A percentile compares a stretch with the other conserved stretches of the same genome.
Conservation (phyloP, 2,888 invertebrate species). For the Hipparchia sbordonii region DNA sequence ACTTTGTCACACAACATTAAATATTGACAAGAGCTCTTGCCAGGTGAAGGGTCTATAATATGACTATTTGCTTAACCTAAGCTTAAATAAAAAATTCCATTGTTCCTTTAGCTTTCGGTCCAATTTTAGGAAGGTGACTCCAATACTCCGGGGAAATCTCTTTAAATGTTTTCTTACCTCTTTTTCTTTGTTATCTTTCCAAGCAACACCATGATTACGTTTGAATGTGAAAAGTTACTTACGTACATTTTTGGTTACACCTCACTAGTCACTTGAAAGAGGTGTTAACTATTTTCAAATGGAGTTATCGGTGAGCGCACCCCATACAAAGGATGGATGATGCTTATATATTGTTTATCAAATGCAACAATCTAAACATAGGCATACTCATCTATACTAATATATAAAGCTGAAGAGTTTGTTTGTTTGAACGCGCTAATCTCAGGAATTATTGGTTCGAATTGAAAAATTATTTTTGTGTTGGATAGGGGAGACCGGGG, state of each 20-base stretch:
- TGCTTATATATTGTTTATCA: no score
- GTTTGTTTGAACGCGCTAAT: no score
- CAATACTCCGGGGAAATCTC: conserved; percentile 69
- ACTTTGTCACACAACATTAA: conserved; percentile 1
- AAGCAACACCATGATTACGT: conserved; percentile 14
- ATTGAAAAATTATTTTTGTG: no score
- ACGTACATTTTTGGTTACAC: not conserved
- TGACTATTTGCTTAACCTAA: conserved; percentile 14
- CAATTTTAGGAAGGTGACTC: conserved; percentile 66
- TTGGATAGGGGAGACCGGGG: no score
- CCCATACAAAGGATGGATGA: no score
- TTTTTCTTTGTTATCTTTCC: conserved; percentile 45
- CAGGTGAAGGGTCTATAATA: conserved; percentile 4
- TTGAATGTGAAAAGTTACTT: conserved; percentile 2
- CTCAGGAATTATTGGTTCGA: no score
- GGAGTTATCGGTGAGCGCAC: no score
- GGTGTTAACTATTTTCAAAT: not conserved
- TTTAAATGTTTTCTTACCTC: conserved; percentile 62
- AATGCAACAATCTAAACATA: no score
- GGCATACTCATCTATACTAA: no score
- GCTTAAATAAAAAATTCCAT: conserved; percentile 50
- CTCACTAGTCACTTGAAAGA: not conserved
- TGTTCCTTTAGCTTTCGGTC: conserved; percentile 66
- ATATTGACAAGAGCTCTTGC: conserved; percentile 3
- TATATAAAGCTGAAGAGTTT: no score